Percentiles rank a stretch among this genome's conserved stretches.
phyloP scores from a whole-genome alignment of 2,888 invertebrate species.

The Apomyelois bistriatella region DNA sequence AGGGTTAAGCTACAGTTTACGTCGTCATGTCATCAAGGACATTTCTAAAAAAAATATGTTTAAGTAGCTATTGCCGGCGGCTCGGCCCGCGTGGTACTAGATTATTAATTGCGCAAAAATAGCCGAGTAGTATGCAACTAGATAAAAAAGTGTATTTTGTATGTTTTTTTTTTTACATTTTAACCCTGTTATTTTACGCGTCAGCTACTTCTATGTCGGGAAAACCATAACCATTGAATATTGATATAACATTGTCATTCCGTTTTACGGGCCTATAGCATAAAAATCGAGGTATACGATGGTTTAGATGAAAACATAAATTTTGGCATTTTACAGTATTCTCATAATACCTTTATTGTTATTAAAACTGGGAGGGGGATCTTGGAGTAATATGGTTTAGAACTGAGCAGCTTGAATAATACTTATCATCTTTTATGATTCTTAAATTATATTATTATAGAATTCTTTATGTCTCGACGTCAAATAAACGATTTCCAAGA shows the following conservation, averaged over 20 bases:
- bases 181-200: not conserved
- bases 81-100: too few species aligned
- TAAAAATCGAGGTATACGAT: not conserved
- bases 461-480: too few species aligned
- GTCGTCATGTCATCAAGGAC: not conserved
- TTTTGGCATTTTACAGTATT: not conserved
- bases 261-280: constrained; percentile 6
- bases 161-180: too few species aligned
- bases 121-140: too few species aligned
- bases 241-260: constrained; percentile 9
- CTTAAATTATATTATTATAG: too few species aligned
- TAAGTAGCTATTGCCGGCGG: not conserved
- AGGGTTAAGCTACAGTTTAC: not conserved
- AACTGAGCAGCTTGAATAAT: not conserved
- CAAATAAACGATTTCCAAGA: too few species aligned
- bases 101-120: too few species aligned
- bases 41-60: not conserved
- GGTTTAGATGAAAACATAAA: constrained; percentile 7
- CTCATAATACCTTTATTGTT: constrained; percentile 7
- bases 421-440: too few species aligned
- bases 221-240: constrained; percentile 5
- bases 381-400: not conserved
- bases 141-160: too few species aligned
- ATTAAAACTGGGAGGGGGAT: not conserved
- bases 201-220: not conserved